Conservation (phyloP, 2,888 invertebrate genomes). For the Cheilosia urbana region DNA sequence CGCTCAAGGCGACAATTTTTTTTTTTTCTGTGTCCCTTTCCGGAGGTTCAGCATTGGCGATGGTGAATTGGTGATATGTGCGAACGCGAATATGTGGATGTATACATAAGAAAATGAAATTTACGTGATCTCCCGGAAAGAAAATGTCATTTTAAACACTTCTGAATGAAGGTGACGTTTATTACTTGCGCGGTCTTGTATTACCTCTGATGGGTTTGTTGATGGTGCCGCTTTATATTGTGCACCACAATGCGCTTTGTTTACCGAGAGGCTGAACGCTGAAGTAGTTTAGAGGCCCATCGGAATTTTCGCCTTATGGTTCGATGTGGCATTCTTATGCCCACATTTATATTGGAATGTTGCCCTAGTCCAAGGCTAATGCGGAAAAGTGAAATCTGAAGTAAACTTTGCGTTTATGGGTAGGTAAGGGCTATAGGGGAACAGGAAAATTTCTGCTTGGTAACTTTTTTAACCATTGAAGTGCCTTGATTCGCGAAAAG, state of each 20-base stretch:
- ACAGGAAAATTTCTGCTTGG: too few species aligned
- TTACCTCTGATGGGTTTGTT: slow-evolving; percentile 43
- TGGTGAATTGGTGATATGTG: neutral
- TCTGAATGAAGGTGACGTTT: slow-evolving; percentile 74
- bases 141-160: slow-evolving; percentile 74
- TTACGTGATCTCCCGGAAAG: slow-evolving; percentile 74
- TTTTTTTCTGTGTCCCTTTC: slow-evolving; percentile 33
- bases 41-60: slow-evolving; percentile 29
- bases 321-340: slow-evolving; percentile 34
- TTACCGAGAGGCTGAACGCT: neutral
- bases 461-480: too few species aligned
- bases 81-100: slow-evolving; percentile 15
- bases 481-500: too few species aligned
- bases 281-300: slow-evolving; percentile 10
- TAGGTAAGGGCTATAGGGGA: too few species aligned
- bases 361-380: slow-evolving; percentile 26
- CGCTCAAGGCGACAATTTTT: slow-evolving; percentile 68
- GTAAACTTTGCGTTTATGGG: neutral
- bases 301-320: slow-evolving; percentile 32
- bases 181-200: slow-evolving; percentile 69
- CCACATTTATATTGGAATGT: slow-evolving; percentile 20
- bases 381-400: neutral
- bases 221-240: slow-evolving; percentile 21
- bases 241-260: slow-evolving; percentile 34
- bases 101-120: slow-evolving; percentile 59